phyloP scores from a whole-genome alignment of 2,888 invertebrate genomes.

The Ceratothoa steindachneri region DNA sequence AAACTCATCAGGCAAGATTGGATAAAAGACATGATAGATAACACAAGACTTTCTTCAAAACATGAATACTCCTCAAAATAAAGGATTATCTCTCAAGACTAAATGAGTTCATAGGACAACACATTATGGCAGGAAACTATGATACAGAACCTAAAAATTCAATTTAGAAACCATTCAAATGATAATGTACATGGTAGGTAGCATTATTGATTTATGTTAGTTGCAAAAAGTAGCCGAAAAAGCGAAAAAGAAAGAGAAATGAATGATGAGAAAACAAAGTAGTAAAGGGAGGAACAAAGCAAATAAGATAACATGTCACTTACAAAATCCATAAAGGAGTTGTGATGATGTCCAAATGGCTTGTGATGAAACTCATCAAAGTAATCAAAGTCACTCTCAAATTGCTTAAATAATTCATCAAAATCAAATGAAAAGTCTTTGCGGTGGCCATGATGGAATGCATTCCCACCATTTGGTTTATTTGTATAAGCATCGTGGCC shows the following conservation, averaged over 20 bases:
- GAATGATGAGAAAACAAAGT: not conserved
- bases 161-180: no score
- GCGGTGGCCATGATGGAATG: not conserved
- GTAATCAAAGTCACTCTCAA: slow-evolving; percentile 40
- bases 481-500: slow-evolving; percentile 39
- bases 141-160: no score
- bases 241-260: not conserved
- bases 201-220: not conserved
- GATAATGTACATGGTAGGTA: no score
- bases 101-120: no score
- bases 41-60: no score
- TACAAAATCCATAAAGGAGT: slow-evolving; percentile 23
- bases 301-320: slow-evolving; percentile 17
- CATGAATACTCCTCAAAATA: no score
- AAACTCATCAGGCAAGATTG: no score
- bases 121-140: no score
- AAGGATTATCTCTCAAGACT: no score
- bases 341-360: slow-evolving; percentile 8
- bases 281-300: not conserved
- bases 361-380: slow-evolving; percentile 35
- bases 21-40: no score
- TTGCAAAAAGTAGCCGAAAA: not conserved
- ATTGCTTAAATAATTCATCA: slow-evolving; percentile 48
- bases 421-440: slow-evolving; percentile 48
- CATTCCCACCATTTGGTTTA: slow-evolving; percentile 15